phyloP scores from a whole-genome alignment of 2,888 invertebrate species.

The Harpagoxenus sublaevis region DNA sequence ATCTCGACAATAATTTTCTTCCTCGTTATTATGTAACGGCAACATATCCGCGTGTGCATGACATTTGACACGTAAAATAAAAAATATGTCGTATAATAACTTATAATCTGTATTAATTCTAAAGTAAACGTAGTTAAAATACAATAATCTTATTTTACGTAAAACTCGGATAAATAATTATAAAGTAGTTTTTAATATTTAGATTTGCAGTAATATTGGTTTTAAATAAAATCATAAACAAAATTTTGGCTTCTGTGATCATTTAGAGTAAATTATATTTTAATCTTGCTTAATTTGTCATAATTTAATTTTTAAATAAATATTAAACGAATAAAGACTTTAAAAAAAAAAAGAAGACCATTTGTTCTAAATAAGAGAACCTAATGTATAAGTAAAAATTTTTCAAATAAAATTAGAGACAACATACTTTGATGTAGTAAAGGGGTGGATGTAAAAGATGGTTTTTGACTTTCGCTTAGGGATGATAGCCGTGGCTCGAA shows the following conservation, averaged over 20 bases:
- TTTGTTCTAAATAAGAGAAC: neutral
- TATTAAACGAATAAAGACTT: neutral
- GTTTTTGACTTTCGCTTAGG: neutral
- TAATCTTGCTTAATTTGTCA: neutral
- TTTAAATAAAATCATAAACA: neutral
- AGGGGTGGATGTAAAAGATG: neutral
- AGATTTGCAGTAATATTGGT: neutral
- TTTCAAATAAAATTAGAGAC: neutral
- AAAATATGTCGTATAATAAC: neutral
- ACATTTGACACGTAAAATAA: neutral
- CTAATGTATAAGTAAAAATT: neutral
- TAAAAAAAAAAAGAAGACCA: neutral
- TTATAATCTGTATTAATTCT: neutral
- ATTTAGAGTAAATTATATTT: neutral
- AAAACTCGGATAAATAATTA: neutral
- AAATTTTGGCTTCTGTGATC: neutral
- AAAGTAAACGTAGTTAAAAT: neutral
- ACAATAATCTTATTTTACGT: neutral
- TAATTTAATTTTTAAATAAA: neutral
- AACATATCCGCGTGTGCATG: neutral
- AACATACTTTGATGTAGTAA: neutral
- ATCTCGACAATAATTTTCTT: neutral
- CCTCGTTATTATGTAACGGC: neutral
- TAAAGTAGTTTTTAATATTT: neutral
- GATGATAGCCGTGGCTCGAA: neutral